Percentiles rank a stretch among this genome's conserved stretches.
phyloP scores from a whole-genome alignment of 2,888 invertebrate genomes.

The Coelinius sp. region DNA sequence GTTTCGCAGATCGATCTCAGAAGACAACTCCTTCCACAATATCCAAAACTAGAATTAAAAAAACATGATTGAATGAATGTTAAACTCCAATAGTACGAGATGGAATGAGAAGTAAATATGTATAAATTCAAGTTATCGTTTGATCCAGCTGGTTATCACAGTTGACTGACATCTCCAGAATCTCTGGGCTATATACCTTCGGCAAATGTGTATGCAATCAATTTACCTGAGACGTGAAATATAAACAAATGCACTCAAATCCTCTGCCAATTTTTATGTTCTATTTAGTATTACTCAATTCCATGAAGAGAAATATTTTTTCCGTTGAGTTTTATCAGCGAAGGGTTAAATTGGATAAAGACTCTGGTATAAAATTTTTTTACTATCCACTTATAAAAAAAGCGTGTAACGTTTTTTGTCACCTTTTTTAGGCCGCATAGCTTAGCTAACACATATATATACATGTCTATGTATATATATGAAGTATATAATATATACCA shows the following conservation, averaged over 20 bases:
- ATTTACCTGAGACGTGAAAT: neutral
- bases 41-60: constrained; percentile 70
- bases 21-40: constrained; percentile 75
- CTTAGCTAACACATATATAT: too few species aligned
- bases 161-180: neutral
- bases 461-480: too few species aligned
- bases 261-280: constrained; percentile 8
- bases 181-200: neutral
- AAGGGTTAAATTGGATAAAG: neutral
- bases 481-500: too few species aligned
- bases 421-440: too few species aligned
- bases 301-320: neutral
- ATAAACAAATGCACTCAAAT: constrained; percentile 4
- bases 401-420: too few species aligned
- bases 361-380: neutral
- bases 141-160: neutral
- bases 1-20: constrained; percentile 78
- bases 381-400: too few species aligned
- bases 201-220: constrained; percentile 11
- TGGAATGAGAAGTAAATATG: too few species aligned
- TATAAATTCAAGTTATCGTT: neutral
- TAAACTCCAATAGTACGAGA: neutral
- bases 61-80: neutral
- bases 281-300: neutral
- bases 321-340: neutral